Conservation (phyloP, 2,113 vertebrate species). For the Bufo gargarizans region DNA sequence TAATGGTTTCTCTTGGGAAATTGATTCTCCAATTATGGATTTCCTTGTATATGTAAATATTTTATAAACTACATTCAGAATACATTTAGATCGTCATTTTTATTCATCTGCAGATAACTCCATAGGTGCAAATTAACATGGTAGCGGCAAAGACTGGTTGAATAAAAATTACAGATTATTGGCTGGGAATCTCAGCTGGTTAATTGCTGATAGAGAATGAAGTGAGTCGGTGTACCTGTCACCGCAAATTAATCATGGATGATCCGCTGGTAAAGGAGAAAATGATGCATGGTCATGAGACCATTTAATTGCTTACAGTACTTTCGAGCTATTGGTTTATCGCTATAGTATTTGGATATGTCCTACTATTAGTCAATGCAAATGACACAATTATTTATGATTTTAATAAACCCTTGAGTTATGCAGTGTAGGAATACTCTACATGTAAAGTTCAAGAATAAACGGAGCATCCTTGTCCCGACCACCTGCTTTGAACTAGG, state of each 20-base stretch:
- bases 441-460: no score
- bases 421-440: no score
- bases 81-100: conserved; percentile 13
- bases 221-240: not conserved
- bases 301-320: not conserved
- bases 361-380: no score
- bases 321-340: no score
- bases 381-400: no score
- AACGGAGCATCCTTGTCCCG: no score
- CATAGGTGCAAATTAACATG: not conserved
- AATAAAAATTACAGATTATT: not conserved
- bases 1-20: conserved; percentile 35
- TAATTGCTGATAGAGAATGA: not conserved
- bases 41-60: conserved; percentile 46
- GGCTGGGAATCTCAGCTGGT: not conserved
- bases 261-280: not conserved
- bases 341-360: no score
- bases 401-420: no score
- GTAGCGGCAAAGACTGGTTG: not conserved
- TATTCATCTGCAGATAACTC: not conserved
- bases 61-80: conserved; percentile 28
- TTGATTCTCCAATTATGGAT: conserved; percentile 43
- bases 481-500: no score
- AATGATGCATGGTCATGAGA: not conserved
- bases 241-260: not conserved